Evolutionary conservation across 2,113 vertebrate species (phyloP).

Genomic region (Myotis lucifugus): DNA sequence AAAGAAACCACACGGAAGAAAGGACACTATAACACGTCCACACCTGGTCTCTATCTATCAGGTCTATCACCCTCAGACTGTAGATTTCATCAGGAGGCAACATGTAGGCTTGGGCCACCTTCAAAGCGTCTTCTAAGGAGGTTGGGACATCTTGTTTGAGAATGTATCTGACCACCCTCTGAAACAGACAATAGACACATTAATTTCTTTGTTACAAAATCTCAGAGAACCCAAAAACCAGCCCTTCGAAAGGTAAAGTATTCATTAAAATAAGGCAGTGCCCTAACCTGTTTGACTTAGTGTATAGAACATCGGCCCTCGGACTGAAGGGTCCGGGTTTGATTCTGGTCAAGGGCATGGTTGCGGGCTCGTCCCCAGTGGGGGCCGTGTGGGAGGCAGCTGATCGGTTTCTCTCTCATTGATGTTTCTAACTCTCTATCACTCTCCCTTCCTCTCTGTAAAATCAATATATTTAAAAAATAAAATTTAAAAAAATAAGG

Average conservation of each 20-base stretch:
- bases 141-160: slow-evolving; percentile 91
- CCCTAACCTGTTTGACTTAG: background rate
- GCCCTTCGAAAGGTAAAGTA: background rate
- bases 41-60: slow-evolving; percentile 90
- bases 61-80: slow-evolving; percentile 88
- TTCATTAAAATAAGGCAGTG: background rate
- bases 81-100: slow-evolving; percentile 89
- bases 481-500: background rate
- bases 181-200: background rate
- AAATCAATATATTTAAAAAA: too few species aligned
- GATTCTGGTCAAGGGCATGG: background rate
- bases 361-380: background rate
- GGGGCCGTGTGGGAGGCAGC: background rate
- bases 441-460: background rate
- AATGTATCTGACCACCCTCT: slow-evolving; percentile 94
- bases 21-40: background rate
- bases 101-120: slow-evolving; percentile 90
- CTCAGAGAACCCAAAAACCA: background rate
- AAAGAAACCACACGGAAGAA: background rate
- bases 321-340: background rate
- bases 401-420: background rate
- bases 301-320: background rate
- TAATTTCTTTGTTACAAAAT: background rate
- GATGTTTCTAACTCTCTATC: background rate
- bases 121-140: slow-evolving; percentile 93